Conservation (phyloP, 1,140 invertebrate genomes). For the Zaprionus africanus region DNA sequence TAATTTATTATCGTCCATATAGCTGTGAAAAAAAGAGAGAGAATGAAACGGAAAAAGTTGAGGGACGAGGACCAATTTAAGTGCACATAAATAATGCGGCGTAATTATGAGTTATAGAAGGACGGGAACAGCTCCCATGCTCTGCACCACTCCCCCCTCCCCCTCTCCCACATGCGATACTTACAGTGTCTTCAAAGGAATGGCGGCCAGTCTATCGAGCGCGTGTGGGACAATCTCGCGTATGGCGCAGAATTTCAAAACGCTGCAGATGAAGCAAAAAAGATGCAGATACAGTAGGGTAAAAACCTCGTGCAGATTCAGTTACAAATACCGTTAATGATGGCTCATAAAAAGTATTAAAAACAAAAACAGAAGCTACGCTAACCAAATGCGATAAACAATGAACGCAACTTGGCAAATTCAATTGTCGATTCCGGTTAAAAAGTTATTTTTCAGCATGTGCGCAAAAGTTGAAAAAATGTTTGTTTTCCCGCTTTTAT, state of each 20-base stretch:
- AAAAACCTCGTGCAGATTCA: background rate
- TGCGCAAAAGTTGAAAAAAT: conserved; percentile 5
- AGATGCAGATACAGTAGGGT: background rate
- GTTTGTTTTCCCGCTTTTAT: background rate
- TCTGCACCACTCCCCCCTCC: too few species aligned
- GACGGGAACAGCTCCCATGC: background rate
- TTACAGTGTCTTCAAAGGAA: conserved; percentile 74
- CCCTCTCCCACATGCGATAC: conserved; percentile 29
- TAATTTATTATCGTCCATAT: conserved; percentile 84
- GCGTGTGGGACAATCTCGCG: conserved; percentile 64
- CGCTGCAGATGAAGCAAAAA: conserved; percentile 42
- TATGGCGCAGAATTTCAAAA: conserved; percentile 78
- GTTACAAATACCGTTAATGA: background rate
- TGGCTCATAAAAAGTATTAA: background rate
- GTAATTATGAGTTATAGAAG: conserved; percentile 72
- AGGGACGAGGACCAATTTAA: conserved; percentile 41
- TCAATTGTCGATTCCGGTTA: conserved; percentile 9
- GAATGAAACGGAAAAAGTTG: background rate
- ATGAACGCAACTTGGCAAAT: conserved; percentile 2
- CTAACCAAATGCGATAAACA: conserved; percentile 8
- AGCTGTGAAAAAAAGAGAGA: conserved; percentile 57
- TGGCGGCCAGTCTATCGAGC: conserved; percentile 67
- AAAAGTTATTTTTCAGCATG: conserved; percentile 24
- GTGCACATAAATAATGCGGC: conserved; percentile 77
- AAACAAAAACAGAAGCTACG: background rate